Percentiles rank a stretch among this genome's conserved stretches.
Conservation (phyloP, 2,113 vertebrate species). For the Pteronura brasiliensis region DNA sequence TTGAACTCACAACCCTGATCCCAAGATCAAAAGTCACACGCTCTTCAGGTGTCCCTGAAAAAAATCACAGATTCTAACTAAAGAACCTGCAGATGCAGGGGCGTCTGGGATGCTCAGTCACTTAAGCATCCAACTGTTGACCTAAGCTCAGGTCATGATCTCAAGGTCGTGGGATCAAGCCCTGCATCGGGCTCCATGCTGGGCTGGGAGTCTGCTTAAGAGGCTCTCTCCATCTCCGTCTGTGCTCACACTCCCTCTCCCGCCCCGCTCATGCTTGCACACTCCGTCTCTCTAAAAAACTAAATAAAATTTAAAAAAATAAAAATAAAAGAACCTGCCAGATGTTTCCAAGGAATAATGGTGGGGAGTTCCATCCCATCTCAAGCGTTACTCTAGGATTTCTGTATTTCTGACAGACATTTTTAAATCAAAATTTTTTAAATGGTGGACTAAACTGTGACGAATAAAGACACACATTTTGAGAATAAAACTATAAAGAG, state of each 20-base stretch:
- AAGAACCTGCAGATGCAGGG: not conserved
- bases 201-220: not conserved
- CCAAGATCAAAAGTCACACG: not conserved
- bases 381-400: not conserved
- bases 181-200: not conserved
- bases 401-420: not conserved
- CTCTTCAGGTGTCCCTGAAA: not conserved
- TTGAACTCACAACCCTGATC: not conserved
- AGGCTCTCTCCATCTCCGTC: not conserved
- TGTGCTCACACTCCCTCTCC: not conserved
- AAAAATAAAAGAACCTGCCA: not conserved
- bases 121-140: not conserved
- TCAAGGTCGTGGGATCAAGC: not conserved
- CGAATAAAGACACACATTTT: not conserved
- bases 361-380: not conserved
- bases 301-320: not conserved
- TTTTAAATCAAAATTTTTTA: not conserved
- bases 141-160: not conserved
- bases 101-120: not conserved
- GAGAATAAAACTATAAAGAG: not conserved
- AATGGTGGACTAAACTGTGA: not conserved
- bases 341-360: not conserved
- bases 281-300: not conserved
- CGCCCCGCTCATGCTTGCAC: not conserved
- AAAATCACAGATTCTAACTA: not conserved